A percentile compares a stretch with the other conserved stretches of the same genome.
These are phyloP conservation scores for Struthio camelus DNA, from an alignment of 2,113 vertebrate species.

Conservation along the genomic window DNA sequence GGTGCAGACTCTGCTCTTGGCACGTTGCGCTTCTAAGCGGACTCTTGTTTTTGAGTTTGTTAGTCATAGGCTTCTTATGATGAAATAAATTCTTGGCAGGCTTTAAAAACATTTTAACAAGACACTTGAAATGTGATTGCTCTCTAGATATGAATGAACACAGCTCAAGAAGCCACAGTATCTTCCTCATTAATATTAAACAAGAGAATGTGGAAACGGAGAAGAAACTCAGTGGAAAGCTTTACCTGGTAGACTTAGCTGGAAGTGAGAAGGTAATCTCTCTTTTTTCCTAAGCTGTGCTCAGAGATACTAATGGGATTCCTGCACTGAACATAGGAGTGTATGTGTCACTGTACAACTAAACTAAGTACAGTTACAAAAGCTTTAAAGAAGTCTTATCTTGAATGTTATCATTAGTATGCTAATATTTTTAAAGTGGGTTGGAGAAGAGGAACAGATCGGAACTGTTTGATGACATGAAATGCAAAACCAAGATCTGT, in stretches of 20 bases:
- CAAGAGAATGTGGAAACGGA: slow-evolving; percentile 97
- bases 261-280: slow-evolving; percentile 92
- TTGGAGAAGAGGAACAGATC: not conserved
- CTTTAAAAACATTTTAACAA: not conserved
- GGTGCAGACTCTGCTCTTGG: not conserved
- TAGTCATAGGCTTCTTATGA: not conserved
- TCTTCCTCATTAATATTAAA: slow-evolving; percentile 96
- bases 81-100: not conserved
- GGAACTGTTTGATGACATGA: not conserved
- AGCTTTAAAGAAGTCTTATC: not conserved
- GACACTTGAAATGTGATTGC: not conserved
- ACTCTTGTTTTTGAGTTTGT: not conserved
- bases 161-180: slow-evolving; percentile 98
- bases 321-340: not conserved
- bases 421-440: too few species aligned
- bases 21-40: not conserved
- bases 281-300: not conserved
- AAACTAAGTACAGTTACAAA: not conserved
- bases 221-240: slow-evolving; percentile 94
- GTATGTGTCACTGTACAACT: not conserved
- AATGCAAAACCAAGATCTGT: not conserved
- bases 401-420: fast-evolving
- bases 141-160: slow-evolving; percentile 97
- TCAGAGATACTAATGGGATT: not conserved
- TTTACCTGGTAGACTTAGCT: slow-evolving; percentile 95